Evolutionary conservation across 1,140 invertebrate species (phyloP).

Genomic region (Arctopsyche grandis): DNA sequence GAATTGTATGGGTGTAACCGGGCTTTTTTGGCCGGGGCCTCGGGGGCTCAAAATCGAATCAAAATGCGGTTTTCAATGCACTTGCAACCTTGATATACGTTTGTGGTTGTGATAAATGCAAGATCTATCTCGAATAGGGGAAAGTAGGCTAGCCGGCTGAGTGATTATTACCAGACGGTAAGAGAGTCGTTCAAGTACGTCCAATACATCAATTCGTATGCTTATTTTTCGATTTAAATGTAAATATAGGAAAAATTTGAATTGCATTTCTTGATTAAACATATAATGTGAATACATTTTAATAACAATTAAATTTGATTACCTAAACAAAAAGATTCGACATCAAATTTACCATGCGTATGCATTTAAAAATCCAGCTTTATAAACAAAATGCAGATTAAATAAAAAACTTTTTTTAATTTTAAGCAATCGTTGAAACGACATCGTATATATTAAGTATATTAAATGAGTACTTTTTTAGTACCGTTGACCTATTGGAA

Average conservation of each 20-base stretch:
- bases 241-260: neutral
- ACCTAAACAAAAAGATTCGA: neutral
- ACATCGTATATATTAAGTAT: no score
- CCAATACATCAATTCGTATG: neutral
- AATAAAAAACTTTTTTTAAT: no score
- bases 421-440: no score
- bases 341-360: no score
- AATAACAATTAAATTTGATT: neutral
- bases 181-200: conserved; percentile 5
- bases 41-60: neutral
- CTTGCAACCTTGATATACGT: conserved; percentile 39
- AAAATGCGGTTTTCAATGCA: conserved; percentile 38
- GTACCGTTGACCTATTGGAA: no score
- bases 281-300: neutral
- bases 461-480: no score
- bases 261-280: neutral
- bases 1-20: neutral
- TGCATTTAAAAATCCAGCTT: no score
- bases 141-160: conserved; percentile 43
- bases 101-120: conserved; percentile 35
- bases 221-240: neutral
- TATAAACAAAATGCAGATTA: no score
- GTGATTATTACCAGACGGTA: conserved; percentile 26
- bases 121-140: conserved; percentile 36
- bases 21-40: neutral